Evolutionary conservation across 2,113 vertebrate species (phyloP).

Genomic region (Cyprinodon variegatus): DNA sequence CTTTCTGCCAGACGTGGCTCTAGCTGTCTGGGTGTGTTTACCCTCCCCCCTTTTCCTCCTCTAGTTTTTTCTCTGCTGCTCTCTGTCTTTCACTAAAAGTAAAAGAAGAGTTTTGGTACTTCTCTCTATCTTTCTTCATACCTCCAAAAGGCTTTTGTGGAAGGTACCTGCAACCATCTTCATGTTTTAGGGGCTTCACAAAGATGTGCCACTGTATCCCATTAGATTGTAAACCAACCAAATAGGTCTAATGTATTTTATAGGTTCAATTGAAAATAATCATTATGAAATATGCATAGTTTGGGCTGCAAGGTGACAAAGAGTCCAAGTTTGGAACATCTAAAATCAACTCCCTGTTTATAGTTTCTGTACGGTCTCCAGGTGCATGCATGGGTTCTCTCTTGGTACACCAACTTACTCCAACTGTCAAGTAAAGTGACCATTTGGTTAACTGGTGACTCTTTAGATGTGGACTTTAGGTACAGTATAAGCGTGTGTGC

Average conservation of each 20-base stretch:
- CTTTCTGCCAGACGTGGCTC: slow-evolving; percentile 76
- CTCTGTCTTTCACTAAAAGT: slow-evolving; percentile 52
- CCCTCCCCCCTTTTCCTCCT: slow-evolving; percentile 63
- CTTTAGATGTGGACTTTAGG: no score
- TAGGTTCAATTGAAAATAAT: not conserved
- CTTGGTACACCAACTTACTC: no score
- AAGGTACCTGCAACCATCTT: no score
- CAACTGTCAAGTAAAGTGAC: no score
- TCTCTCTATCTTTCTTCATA: slow-evolving; percentile 8
- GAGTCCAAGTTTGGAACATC: no score
- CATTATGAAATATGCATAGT: not conserved
- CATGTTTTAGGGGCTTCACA: not conserved
- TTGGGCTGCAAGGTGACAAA: no score
- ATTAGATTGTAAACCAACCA: not conserved
- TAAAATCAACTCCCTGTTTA: no score
- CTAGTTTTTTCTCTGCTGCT: slow-evolving; percentile 44
- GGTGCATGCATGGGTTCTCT: no score
- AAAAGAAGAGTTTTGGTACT: slow-evolving; percentile 34
- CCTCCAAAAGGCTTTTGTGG: not conserved
- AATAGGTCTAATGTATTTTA: not conserved
- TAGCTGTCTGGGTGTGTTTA: slow-evolving; percentile 72
- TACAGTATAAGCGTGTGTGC: no score
- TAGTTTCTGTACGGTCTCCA: no score
- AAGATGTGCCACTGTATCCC: not conserved
- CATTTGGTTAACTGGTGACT: no score